Base-by-base conservation (phyloP, 2,113 vertebrate species). In the Turnix velox region DNA sequence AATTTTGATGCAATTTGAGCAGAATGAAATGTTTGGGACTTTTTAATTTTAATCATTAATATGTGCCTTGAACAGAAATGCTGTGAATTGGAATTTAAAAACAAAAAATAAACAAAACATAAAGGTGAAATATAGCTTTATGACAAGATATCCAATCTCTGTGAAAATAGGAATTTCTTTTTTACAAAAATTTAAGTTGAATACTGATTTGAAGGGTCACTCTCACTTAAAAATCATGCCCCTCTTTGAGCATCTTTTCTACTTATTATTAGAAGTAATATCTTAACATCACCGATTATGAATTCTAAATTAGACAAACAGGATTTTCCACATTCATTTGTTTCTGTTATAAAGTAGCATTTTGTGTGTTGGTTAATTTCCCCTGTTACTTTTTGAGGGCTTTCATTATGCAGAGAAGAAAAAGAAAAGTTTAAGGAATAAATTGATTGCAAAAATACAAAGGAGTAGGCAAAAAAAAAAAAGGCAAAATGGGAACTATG, bases 1-100 rank as follows among this genome's bases (percentile, higher is more conserved):
- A 85, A 88, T 90, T 51, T 80, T 73, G 51, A 33, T 73, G 71
- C 2, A 5, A 92, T 54, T 61, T 81, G 76, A 61, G 54, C n/a
- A 16, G 65, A 66, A 48, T 83, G 37, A 80, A 76, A 76, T 33
- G 57, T 90, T 78, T 46, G 6, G 19, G 8, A 0, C 4, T 58
- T 82, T 92, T 85, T 79, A 91, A 88, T 42, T 65, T 43, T 63
- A 80, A 61, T 89, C 10, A 76, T 67, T 97, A 69, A 87, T 25
- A 59, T 8, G 20, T 68, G 66, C 78, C 78, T 76, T 83, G n/a
- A 83, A 85, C 42, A 46, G 37, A 84, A 30, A 33, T 45, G 20
- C 7, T 73, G 35, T 79, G 58, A 91, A 74, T 73, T 14, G 35
- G 40, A 75, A 68, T 35, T 46, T 7, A 39, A 69, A 49, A 46